Evolutionary conservation across 2,113 vertebrate genomes (phyloP).

Genomic region (Stigmatopora argus): DNA sequence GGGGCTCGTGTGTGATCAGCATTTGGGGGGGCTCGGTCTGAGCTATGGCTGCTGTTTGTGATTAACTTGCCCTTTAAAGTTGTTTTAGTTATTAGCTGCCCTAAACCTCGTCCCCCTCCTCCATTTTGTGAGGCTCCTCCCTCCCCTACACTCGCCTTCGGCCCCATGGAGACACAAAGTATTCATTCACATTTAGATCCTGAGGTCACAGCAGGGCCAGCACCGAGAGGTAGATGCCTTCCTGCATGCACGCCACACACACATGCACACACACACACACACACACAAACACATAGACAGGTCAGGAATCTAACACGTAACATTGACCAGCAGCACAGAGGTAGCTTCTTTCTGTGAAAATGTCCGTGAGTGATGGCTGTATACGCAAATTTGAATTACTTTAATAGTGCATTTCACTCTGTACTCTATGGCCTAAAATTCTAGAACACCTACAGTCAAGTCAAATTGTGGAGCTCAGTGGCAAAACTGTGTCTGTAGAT

Average conservation of each 20-base stretch:
- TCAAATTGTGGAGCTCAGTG: background rate
- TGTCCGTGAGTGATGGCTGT: conserved; percentile 43
- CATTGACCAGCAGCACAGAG: conserved; percentile 55
- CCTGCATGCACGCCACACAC: background rate
- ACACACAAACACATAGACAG: conserved; percentile 58
- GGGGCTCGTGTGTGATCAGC: conserved; percentile 9
- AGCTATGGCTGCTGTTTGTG: conserved; percentile 73
- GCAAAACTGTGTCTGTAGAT: background rate
- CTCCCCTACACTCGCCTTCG: conserved; percentile 41
- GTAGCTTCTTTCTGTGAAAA: conserved; percentile 56
- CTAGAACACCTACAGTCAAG: background rate
- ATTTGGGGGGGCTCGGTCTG: conserved; percentile 57
- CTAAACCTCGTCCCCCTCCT: conserved; percentile 49
- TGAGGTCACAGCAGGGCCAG: conserved; percentile 77
- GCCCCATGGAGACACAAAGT: conserved; percentile 75
- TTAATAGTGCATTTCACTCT: background rate
- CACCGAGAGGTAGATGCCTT: conserved; percentile 45
- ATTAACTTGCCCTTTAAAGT: conserved; percentile 75
- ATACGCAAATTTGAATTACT: conserved; percentile 8
- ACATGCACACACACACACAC: conserved; percentile 33
- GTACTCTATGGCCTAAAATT: background rate
- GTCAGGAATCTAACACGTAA: conserved; percentile 73
- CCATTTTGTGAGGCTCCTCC: conserved; percentile 35
- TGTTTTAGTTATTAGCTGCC: conserved; percentile 70
- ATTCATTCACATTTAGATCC: conserved; percentile 80